Base-by-base conservation (phyloP, 2,113 vertebrate species). In the Bubo bubo region DNA sequence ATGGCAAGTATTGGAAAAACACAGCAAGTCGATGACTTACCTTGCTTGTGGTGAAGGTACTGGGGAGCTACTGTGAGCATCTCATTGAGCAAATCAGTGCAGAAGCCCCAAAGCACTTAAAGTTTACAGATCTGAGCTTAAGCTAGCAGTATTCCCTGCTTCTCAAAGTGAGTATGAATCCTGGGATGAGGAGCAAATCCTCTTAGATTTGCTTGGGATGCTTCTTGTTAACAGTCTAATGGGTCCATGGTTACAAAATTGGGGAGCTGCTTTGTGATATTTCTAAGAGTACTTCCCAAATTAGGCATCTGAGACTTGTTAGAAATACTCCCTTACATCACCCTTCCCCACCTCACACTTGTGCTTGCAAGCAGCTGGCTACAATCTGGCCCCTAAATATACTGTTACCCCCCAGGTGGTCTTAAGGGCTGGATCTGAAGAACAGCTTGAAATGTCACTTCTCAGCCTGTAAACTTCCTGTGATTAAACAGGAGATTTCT, bases 1-100 rank as follows among this genome's bases (percentile, higher is more conserved):
- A 7, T 39, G 27, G 10, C 32, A 56, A 12, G 4, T 56, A 26
- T 13, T 32, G 35, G 26, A 74, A 79, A 68, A 79, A 79, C 10
- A 35, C 9, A 66, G 32, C 2, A 10, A 49, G 19, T 11, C 1
- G 0, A 41, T 9, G 26, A 19, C 30, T 71, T 35, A 8, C 6
- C 8, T 72, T 50, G 8, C 24, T 41, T 32, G 37, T 4, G 1
- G 37, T 21, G 30, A 41, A 45, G 32, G 34, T 35, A 10, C 12
- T 19, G 12, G 12, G 18, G 37, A 41, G 16, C 18, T 17, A 27
- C n/a, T 0, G 0, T 7, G 10, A 26, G 28, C 32, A 73, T 30
- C 22, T 73, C 37, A 21, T 12, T 5, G 24, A 30, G 34, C 50
- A 70, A 58, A n/a, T 24, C 56, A 47, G 14, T 1, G 1, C 5